phyloP scores from a whole-genome alignment of 2,797 vertebrate species.

The Lacerta bilineata region DNA sequence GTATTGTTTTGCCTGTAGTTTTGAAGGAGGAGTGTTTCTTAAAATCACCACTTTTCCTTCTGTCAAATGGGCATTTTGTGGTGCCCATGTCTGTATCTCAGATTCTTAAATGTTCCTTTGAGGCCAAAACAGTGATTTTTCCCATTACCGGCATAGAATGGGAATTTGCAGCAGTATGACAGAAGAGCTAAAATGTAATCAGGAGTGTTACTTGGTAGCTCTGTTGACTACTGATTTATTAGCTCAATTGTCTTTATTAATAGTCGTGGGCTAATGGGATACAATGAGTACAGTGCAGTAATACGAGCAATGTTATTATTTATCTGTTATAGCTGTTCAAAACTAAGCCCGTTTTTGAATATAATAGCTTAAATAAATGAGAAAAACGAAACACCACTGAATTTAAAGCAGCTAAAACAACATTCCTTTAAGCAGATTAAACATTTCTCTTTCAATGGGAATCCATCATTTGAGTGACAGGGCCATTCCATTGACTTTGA shows the following conservation, averaged over 20 bases:
- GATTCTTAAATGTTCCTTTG: too few relatives aligned
- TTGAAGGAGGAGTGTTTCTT: too few relatives aligned
- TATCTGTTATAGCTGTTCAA: neutral
- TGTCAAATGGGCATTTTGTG: too few relatives aligned
- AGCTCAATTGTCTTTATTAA: slow-evolving; percentile 16
- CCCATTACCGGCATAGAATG: neutral
- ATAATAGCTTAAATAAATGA: neutral
- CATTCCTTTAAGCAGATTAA: neutral
- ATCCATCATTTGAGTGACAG: slow-evolving; percentile 10
- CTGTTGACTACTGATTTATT: neutral
- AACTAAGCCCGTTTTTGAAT: neutral
- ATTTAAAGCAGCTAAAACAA: neutral
- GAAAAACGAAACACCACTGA: neutral
- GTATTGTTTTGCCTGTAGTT: too few relatives aligned
- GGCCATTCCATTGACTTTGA: slow-evolving; percentile 3
- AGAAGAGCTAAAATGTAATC: neutral
- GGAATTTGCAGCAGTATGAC: neutral
- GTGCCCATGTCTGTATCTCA: too few relatives aligned
- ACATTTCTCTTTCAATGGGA: slow-evolving; percentile 12
- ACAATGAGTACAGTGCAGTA: neutral
- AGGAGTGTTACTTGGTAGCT: neutral
- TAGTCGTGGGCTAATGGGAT: slow-evolving; percentile 18
- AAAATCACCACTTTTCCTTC: too few relatives aligned
- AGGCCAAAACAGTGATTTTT: neutral
- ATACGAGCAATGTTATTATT: neutral